Evolutionary conservation across 2,797 vertebrate species (phyloP).

Genomic region (Psittacula derbiana): DNA sequence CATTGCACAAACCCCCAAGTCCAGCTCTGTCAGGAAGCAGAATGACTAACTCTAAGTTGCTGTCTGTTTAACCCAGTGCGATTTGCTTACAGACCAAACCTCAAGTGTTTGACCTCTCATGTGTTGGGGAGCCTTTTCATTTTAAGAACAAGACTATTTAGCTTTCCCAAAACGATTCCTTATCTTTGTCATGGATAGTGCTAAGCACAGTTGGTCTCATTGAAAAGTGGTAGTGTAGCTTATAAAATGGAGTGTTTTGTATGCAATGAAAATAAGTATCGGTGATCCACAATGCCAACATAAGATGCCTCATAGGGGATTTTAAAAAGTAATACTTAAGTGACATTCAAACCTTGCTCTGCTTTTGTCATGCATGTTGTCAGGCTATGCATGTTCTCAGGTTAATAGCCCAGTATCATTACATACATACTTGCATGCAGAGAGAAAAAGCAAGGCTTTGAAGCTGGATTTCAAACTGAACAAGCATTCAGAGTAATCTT

Average conservation of each 20-base stretch:
- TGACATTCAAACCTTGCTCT: not conserved
- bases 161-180: slow-evolving; percentile 41
- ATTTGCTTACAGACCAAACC: not conserved
- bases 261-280: slow-evolving; percentile 45
- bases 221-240: slow-evolving; percentile 49
- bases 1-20: slow-evolving; percentile 11
- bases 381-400: not conserved
- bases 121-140: slow-evolving; percentile 46
- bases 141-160: slow-evolving; percentile 68
- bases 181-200: slow-evolving; percentile 49
- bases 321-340: slow-evolving; percentile 5
- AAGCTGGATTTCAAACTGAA: not conserved
- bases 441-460: not conserved
- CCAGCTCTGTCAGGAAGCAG: not conserved
- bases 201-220: slow-evolving; percentile 70
- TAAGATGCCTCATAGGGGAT: slow-evolving; percentile 30
- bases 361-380: not conserved
- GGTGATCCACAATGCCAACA: slow-evolving; percentile 39
- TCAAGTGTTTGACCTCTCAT: slow-evolving; percentile 34
- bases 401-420: not conserved
- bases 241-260: slow-evolving; percentile 37
- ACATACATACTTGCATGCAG: not conserved
- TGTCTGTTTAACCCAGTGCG: not conserved
- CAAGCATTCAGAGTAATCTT: not conserved
- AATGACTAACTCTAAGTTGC: not conserved